phyloP scores from a whole-genome alignment of 37 sponge, comb jelly and placozoan species.

The Hormiphora californensis region DNA sequence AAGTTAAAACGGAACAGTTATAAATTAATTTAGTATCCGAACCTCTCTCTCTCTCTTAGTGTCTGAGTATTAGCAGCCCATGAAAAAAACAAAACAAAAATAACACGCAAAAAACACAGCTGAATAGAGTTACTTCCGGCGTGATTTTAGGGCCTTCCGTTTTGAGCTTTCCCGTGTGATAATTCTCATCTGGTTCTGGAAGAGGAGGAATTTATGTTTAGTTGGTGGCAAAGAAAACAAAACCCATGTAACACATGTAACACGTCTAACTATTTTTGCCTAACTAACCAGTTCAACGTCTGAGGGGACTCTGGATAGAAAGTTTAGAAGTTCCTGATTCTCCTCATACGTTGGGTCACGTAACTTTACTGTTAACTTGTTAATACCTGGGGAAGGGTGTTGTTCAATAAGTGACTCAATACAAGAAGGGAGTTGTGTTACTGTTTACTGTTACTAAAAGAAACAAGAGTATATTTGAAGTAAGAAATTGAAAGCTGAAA shows the following conservation, averaged over 20 bases:
- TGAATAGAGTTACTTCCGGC: no score
- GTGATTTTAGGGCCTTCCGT: no score
- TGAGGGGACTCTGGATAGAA: conserved; percentile 74
- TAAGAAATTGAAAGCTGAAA: neutral
- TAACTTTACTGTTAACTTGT: conserved; percentile 80
- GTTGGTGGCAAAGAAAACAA: neutral
- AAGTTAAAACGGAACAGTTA: no score
- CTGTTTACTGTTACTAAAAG: neutral
- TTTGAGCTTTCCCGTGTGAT: conserved; percentile 19
- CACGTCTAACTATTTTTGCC: neutral
- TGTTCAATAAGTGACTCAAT: neutral
- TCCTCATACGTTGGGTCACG: conserved; percentile 73
- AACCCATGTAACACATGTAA: neutral
- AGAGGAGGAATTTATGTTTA: no score
- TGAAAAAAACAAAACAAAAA: no score
- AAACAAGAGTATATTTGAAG: neutral
- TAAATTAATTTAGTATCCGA: no score
- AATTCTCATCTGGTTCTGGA: conserved; percentile 40
- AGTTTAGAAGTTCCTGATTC: conserved; percentile 82
- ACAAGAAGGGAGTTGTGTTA: no score
- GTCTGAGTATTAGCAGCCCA: no score
- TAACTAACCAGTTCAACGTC: conserved; percentile 67
- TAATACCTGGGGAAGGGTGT: conserved; percentile 61
- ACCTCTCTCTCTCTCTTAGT: no score
- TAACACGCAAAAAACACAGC: no score